phyloP scores from a whole-genome alignment of 2,888 invertebrate species.

The Aphidius colemani region DNA sequence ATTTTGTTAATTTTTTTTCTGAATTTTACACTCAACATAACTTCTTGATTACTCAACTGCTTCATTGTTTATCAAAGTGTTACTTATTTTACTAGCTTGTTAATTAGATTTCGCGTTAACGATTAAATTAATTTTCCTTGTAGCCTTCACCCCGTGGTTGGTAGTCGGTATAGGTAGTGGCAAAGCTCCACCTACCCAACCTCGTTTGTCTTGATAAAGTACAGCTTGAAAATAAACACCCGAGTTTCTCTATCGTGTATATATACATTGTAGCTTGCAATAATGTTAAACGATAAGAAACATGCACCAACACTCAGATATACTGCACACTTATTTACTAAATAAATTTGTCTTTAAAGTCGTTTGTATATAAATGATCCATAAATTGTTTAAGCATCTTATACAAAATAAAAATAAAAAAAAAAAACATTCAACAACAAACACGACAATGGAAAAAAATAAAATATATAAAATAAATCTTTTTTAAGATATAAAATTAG shows the following conservation, averaged over 20 bases:
- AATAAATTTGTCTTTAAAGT: too few species aligned
- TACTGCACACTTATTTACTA: too few species aligned
- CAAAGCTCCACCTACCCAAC: constrained; percentile 3
- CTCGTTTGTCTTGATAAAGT: constrained; percentile 34
- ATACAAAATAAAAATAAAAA: too few species aligned
- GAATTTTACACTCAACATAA: too few species aligned
- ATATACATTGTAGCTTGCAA: neutral
- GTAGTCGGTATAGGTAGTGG: constrained; percentile 8
- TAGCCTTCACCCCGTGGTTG: constrained; percentile 24
- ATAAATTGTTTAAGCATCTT: too few species aligned
- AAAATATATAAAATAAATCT: too few species aligned
- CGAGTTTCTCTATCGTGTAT: constrained; percentile 26
- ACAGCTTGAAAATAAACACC: constrained; percentile 27
- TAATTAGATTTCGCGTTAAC: constrained; percentile 42
- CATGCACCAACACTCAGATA: neutral
- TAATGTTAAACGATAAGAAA: neutral
- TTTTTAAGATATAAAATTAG: too few species aligned
- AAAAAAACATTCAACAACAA: too few species aligned
- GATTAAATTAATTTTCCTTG: constrained; percentile 41
- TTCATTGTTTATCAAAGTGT: constrained; percentile 16
- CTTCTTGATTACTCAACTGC: neutral
- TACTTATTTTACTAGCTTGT: constrained; percentile 30
- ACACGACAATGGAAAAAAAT: too few species aligned
- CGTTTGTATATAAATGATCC: too few species aligned
- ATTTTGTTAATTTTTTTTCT: constrained; percentile 1